These are phyloP conservation scores for Protonemura montana DNA, from an alignment of 2,888 invertebrate genomes.

Conservation along the genomic window DNA sequence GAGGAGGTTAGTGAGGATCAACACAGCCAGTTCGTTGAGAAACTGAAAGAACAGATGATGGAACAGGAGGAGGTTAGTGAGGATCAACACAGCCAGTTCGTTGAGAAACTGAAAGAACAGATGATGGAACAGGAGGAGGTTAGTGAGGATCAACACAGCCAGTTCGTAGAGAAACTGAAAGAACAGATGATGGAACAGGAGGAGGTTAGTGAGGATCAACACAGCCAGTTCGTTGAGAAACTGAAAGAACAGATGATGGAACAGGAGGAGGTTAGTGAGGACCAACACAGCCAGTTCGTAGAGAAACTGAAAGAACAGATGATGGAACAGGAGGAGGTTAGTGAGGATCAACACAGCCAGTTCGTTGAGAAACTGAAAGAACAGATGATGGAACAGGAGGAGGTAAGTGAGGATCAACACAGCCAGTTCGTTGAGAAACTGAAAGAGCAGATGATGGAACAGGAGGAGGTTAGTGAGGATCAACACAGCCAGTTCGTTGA, in stretches of 20 bases:
- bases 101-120: too few relatives aligned
- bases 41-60: too few relatives aligned
- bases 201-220: slow-evolving; percentile 99
- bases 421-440: slow-evolving; percentile 96
- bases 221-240: slow-evolving; percentile 95
- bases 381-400: slow-evolving; percentile 97
- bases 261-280: slow-evolving; percentile 86
- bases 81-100: too few relatives aligned
- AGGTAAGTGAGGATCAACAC: too few relatives aligned
- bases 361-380: slow-evolving; percentile 96
- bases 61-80: too few relatives aligned
- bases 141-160: too few relatives aligned
- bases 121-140: too few relatives aligned
- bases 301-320: slow-evolving; percentile 98
- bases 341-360: slow-evolving; percentile 75
- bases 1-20: too few relatives aligned
- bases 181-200: slow-evolving; percentile 99
- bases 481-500: too few relatives aligned
- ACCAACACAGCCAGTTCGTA: slow-evolving; percentile 82
- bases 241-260: slow-evolving; percentile 97
- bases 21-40: too few relatives aligned
- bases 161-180: too few relatives aligned
- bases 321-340: slow-evolving; percentile 94
- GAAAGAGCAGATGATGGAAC: slow-evolving; percentile 97
- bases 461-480: slow-evolving; percentile 96